Base-by-base conservation (phyloP, 2,888 invertebrate species). In the Mimachlamys varia region DNA sequence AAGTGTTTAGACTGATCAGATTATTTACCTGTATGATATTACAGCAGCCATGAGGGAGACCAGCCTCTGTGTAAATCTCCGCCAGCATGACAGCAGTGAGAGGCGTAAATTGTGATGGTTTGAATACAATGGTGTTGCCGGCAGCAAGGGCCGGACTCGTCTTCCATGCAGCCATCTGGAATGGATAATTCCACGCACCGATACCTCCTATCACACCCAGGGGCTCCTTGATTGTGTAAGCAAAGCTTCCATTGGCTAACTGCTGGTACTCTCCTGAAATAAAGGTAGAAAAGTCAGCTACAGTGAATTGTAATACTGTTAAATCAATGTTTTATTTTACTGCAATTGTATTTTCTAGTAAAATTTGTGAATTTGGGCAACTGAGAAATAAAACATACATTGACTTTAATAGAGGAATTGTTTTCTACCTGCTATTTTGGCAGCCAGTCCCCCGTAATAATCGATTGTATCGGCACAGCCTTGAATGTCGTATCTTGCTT, bases 151-250 rank as follows among this genome's bases (percentile, higher is more conserved):
- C 97, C 13, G 97, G 97, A 0, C 97, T 96, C 0, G 97, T 96
- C 94, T 97, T 97, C 97, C 97, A 97, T 3, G 96, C 92, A 3
- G 97, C 97, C 95, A 97, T 97, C 94, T 97, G 97, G 93, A 97
- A 97, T 1, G 97, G 97, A 95, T 97, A 97, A 95, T 97, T 97
- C 97, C 97, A 97, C 1, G 97, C 97, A 7, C 97, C 97, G 87
- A 97, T 97, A 19, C 97, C 97, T 4, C 96, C 97, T 38, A 97
- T 97, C 2, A 97, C 97, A 2, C 97, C 97, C 17, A 97, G 94
- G 0, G 97, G 97, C 93, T 97, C 97, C 33, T 97, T 94, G 10
- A 97, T 95, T 3, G 97, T 97, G 95, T 97, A 97, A 17, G 97
- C 97, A 95, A 97, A 97, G 88, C 96, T 97, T 0, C 97, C 97